Evolutionary conservation across 2,888 invertebrate genomes (phyloP).

Genomic region (Leistus spinibarbis): DNA sequence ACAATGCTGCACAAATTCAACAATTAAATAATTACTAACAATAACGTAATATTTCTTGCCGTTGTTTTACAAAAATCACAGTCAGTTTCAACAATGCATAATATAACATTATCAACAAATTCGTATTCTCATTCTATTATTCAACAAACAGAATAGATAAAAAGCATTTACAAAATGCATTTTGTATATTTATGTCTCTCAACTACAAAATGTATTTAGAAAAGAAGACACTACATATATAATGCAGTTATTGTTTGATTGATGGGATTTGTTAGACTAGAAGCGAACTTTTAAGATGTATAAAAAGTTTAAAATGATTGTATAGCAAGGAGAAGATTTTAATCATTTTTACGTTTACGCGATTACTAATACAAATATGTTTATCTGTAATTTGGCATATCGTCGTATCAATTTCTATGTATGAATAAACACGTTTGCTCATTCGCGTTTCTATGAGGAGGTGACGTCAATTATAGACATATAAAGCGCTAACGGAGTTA

Average conservation of each 20-base stretch:
- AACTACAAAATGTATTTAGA: not conserved
- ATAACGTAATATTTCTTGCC: not conserved
- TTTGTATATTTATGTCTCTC: not conserved
- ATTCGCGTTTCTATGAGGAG: not conserved
- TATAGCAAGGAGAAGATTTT: conserved; percentile 19
- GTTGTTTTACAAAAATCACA: conserved; percentile 27
- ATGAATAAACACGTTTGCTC: not conserved
- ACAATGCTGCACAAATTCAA: conserved; percentile 32
- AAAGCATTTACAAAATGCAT: not conserved
- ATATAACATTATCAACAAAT: not conserved
- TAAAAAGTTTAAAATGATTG: conserved; percentile 36
- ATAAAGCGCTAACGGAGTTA: not conserved
- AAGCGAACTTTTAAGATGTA: conserved; percentile 31
- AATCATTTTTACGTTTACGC: no score
- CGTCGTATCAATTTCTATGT: not conserved
- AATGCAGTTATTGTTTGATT: not conserved
- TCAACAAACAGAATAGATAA: not conserved
- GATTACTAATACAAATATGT: not conserved
- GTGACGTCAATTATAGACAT: not conserved
- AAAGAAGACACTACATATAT: not conserved
- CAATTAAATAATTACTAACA: conserved; percentile 28
- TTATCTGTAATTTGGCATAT: conserved; percentile 1
- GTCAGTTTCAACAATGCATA: conserved; percentile 20
- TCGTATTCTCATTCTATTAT: not conserved
- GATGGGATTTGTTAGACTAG: conserved; percentile 8